Percentiles rank a stretch among this genome's conserved stretches.
These are phyloP conservation scores for Cerceris ruficornis DNA, from an alignment of 2,888 invertebrate species.

Conservation along the genomic window DNA sequence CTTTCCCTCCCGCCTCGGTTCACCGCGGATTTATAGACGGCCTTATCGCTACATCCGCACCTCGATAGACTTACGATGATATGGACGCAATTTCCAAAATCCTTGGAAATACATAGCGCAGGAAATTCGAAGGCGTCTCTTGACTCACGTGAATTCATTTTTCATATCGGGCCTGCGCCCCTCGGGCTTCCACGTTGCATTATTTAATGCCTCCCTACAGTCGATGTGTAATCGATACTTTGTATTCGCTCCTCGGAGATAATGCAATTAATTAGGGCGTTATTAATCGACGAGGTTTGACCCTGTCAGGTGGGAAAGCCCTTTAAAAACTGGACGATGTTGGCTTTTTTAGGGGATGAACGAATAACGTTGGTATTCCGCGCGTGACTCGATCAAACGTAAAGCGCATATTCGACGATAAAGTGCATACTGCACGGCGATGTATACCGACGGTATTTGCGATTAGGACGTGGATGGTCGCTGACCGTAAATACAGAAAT, in stretches of 20 bases:
- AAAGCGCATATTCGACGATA: not conserved
- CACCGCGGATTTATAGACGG: conserved; percentile 62
- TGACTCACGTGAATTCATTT: conserved; percentile 13
- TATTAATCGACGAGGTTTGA: too few species aligned
- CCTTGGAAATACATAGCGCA: conserved; percentile 33
- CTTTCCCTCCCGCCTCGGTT: conserved; percentile 8
- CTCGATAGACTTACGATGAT: conserved; percentile 66
- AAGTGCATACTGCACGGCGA: conserved; percentile 12
- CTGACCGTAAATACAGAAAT: conserved; percentile 48
- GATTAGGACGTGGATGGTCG: conserved; percentile 66
- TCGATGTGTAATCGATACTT: too few species aligned
- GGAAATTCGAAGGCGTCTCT: conserved; percentile 17
- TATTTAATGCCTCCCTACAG: too few species aligned
- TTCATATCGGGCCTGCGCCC: not conserved
- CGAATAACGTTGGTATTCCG: not conserved
- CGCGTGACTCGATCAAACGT: conserved; percentile 39
- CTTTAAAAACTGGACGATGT: too few species aligned
- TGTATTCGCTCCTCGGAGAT: too few species aligned
- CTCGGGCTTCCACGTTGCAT: too few species aligned
- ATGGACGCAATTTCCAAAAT: conserved; percentile 65
- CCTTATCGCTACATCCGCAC: conserved; percentile 65
- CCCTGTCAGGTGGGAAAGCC: too few species aligned
- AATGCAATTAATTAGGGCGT: too few species aligned
- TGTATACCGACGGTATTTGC: conserved; percentile 53
- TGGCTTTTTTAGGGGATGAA: not conserved